Evolutionary conservation across 2,888 invertebrate species (phyloP).

Genomic region (Eurytoma californica): DNA sequence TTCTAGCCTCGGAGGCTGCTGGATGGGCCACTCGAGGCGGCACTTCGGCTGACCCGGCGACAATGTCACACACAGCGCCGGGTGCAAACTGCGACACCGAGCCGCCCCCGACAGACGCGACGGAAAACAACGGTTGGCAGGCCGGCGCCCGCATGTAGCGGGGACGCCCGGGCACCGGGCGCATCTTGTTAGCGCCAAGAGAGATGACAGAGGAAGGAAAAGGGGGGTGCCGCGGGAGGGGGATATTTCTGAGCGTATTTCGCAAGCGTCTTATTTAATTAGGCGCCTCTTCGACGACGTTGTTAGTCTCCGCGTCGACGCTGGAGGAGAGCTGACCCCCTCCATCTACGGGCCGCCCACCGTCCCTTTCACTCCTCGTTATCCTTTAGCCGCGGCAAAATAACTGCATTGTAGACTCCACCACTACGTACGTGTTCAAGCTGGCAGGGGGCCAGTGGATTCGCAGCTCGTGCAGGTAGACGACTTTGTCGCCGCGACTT

Average conservation of each 20-base stretch:
- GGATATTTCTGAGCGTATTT: slow-evolving; percentile 58
- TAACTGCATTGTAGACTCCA: slow-evolving; percentile 25
- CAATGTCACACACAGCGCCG: slow-evolving; percentile 56
- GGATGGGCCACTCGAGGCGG: slow-evolving; percentile 63
- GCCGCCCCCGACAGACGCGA: slow-evolving; percentile 14
- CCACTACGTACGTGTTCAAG: slow-evolving; percentile 67
- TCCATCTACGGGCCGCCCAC: slow-evolving; percentile 43
- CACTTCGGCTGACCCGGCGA: slow-evolving; percentile 66
- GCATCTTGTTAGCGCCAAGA: slow-evolving; percentile 68
- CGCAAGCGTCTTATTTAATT: slow-evolving; percentile 73
- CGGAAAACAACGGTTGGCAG: slow-evolving; percentile 9
- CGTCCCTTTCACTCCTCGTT: slow-evolving; percentile 47
- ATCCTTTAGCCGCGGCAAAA: slow-evolving; percentile 43
- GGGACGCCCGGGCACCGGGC: slow-evolving; percentile 44
- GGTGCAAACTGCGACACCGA: slow-evolving; percentile 46
- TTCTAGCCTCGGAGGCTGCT: slow-evolving; percentile 60
- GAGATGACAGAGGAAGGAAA: slow-evolving; percentile 7
- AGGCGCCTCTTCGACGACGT: slow-evolving; percentile 70
- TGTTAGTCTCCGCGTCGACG: slow-evolving; percentile 67
- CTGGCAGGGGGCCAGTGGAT: slow-evolving; percentile 65
- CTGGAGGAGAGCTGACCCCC: slow-evolving; percentile 19
- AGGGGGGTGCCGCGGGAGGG: neutral
- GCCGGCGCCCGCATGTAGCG: neutral
- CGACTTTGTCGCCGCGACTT: slow-evolving; percentile 2
- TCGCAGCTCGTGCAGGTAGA: slow-evolving; percentile 6